Evolutionary conservation across 2,113 vertebrate species (phyloP), one percentile per base, ranked within the genome.

Genomic region (Vicugna pacos): DNA sequence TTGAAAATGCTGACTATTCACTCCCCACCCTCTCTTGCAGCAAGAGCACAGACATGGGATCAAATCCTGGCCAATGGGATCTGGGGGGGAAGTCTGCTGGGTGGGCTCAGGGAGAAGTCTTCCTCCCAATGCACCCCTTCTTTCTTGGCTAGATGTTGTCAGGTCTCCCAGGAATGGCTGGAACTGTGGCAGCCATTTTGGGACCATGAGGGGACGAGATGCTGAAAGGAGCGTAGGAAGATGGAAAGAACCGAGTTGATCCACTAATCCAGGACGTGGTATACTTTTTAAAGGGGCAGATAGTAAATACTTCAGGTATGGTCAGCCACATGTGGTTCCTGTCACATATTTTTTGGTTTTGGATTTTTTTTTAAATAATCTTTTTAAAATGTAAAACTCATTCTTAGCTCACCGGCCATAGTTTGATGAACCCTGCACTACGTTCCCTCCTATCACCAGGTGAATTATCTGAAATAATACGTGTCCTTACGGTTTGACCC

Each of bases 241-340:
- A 22, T 24, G 9, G 8, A 70, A 87, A 64, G 69, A 88, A 42
- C 14, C 15, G 32, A 46, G 60, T 10, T 54, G 62, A 50, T 38
- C 73, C 46, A 48, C 58, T 16, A 42, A 76, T 22, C 8, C 4
- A 38, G 35, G 35, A 76, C 30, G 46, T 32, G 19, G n/a, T 28
- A 58, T 80, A 35, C n/a, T 58, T 80, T 52, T n/a, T 24, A 32
- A 89, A 94, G 46, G 48, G 35, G 42, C 82, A 70, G 62, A 79
- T 10, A 52, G 67, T 13, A 42, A 62, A 30, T 54, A 88, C 8
- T 96, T 77, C 7, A 56, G 56, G 72, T 26, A 42, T 24, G 64
- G 5, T 3, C 35, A 56, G 58, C 62, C 72, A 75, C 10, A 6
- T 28, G 50, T 5, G 46, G 52, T 42, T 46, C 54, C 46, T 17